These are phyloP conservation scores for Chromobotia macracanthus DNA, from an alignment of 2,797 vertebrate genomes.

Conservation along the genomic window DNA sequence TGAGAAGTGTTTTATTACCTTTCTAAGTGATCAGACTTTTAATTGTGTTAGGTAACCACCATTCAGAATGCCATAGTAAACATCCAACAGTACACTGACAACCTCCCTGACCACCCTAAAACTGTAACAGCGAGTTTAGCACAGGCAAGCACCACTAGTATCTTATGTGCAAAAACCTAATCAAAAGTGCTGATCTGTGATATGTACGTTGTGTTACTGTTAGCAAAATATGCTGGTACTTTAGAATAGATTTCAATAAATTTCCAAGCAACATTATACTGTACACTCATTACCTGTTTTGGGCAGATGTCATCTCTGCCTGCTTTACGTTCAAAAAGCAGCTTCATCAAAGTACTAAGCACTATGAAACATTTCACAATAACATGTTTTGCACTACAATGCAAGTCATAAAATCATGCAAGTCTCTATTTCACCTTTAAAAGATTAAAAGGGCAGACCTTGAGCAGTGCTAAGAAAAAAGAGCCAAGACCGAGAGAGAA, in stretches of 20 bases:
- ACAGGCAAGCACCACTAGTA: no score
- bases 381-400: slow-evolving; percentile 4
- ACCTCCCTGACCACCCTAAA: neutral
- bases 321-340: slow-evolving; percentile 31
- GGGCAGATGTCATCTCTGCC: slow-evolving; percentile 46
- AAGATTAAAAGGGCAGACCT: slow-evolving; percentile 47
- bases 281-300: slow-evolving; percentile 36
- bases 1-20: no score
- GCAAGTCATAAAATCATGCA: no score
- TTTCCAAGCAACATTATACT: neutral
- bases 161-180: neutral
- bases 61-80: neutral
- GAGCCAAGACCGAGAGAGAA: slow-evolving; percentile 49
- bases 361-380: slow-evolving; percentile 8
- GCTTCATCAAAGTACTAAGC: slow-evolving; percentile 14
- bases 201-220: neutral
- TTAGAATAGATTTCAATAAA: neutral
- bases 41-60: no score
- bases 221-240: neutral
- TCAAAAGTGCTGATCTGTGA: neutral
- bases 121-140: no score
- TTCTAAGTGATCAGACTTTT: no score
- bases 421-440: slow-evolving; percentile 43
- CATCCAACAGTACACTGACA: neutral
- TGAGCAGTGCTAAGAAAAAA: slow-evolving; percentile 59